These are phyloP conservation scores for Bos javanicus DNA, from an alignment of 2,113 vertebrate genomes.

Conservation along the genomic window DNA sequence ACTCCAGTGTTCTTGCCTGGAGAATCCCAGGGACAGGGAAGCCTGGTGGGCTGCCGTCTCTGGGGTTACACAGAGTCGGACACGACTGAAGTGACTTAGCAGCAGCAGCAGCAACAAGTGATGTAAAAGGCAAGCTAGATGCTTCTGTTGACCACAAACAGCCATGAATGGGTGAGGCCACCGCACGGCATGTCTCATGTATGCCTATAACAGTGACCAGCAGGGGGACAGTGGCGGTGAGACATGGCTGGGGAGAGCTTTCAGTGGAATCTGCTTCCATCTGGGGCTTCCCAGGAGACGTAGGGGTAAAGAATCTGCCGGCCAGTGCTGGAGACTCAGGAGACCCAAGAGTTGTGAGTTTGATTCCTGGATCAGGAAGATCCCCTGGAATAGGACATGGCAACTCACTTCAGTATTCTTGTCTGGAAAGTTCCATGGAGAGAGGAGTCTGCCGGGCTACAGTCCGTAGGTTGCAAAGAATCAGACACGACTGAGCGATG, in stretches of 20 bases:
- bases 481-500: neutral
- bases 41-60: too few species aligned
- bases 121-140: rapidly evolving
- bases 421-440: neutral
- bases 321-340: neutral
- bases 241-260: rapidly evolving
- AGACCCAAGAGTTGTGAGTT: neutral
- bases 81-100: too few species aligned
- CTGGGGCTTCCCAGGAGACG: neutral
- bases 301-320: neutral
- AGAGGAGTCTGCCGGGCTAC: neutral
- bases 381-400: neutral
- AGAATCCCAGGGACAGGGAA: too few species aligned
- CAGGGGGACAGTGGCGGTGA: rapidly evolving
- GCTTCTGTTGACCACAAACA: neutral
- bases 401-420: neutral
- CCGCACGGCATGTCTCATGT: rapidly evolving
- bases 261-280: too few species aligned
- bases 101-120: too few species aligned
- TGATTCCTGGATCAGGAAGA: neutral
- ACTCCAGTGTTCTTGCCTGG: too few species aligned
- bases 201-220: rapidly evolving
- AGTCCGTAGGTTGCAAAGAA: neutral
- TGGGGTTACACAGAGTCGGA: too few species aligned
- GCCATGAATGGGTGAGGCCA: rapidly evolving